A percentile compares a stretch with the other conserved stretches of the same genome.
These are phyloP conservation scores for Rambutsinella grinnellia DNA, from an alignment of 2,888 invertebrate genomes.

Conservation along the genomic window DNA sequence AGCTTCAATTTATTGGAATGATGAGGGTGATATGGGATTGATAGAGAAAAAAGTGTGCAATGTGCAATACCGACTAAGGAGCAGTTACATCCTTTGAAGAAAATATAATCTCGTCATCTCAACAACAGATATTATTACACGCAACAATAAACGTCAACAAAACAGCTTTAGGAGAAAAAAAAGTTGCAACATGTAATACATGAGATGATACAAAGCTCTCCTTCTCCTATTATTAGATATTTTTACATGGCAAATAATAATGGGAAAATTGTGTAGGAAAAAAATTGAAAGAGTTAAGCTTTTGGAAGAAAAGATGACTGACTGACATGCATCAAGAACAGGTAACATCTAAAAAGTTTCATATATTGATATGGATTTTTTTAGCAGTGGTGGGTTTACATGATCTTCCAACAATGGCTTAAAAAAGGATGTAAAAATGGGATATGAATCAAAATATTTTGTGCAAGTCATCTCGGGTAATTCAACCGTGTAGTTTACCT, in stretches of 20 bases:
- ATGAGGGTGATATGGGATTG: constrained; percentile 20
- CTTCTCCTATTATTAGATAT: constrained; percentile 29
- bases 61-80: background rate
- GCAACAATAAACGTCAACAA: constrained; percentile 55
- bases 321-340: constrained; percentile 6
- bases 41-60: constrained; percentile 4
- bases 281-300: background rate
- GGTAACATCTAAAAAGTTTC: too few species aligned
- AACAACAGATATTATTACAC: constrained; percentile 49
- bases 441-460: constrained; percentile 13
- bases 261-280: constrained; percentile 33
- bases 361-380: background rate
- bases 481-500: constrained; percentile 66
- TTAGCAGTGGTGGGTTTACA: constrained; percentile 11
- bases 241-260: constrained; percentile 49
- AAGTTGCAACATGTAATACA: constrained; percentile 36
- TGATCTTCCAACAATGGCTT: constrained; percentile 33
- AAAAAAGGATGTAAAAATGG: constrained; percentile 14
- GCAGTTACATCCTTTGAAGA: too few species aligned
- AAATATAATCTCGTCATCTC: constrained; percentile 44
- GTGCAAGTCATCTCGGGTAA: constrained; percentile 66
- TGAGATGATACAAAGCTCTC: constrained; percentile 10
- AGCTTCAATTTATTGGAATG: constrained; percentile 39
- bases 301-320: constrained; percentile 7
- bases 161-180: constrained; percentile 14